Evolutionary conservation across 2,113 vertebrate species (phyloP).

Genomic region (Ammospiza caudacuta): DNA sequence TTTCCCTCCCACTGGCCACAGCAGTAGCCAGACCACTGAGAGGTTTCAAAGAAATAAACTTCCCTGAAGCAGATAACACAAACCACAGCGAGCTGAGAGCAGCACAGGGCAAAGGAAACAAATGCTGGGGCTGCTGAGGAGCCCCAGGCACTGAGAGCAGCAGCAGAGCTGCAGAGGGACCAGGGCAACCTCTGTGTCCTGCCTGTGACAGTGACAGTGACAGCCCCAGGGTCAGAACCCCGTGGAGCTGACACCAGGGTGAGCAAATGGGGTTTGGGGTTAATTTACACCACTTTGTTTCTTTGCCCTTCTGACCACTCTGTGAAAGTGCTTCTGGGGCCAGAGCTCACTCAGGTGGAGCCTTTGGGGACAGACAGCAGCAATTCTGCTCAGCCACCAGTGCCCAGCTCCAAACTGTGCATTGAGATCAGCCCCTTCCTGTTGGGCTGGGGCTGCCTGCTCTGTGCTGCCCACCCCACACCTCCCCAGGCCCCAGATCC

Average conservation of each 20-base stretch:
- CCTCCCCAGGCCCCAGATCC: neutral
- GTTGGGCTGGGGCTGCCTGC: neutral
- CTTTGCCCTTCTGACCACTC: neutral
- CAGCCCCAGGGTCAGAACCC: neutral
- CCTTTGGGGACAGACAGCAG: neutral
- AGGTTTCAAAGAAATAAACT: neutral
- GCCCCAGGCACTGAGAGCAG: no score
- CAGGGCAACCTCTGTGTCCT: neutral
- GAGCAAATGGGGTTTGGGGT: neutral
- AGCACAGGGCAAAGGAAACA: neutral
- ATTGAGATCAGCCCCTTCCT: neutral
- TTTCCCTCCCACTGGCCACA: neutral
- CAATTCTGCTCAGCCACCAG: neutral
- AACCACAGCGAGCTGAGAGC: neutral
- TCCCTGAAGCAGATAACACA: neutral
- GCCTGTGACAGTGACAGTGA: neutral
- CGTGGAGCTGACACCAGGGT: neutral
- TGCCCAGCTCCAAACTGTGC: neutral
- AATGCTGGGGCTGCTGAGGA: neutral
- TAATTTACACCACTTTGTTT: neutral
- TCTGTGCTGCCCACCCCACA: neutral
- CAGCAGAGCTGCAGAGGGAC: neutral
- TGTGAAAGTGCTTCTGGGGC: neutral
- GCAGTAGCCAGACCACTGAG: neutral
- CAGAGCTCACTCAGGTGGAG: fast-evolving